Evolutionary conservation across 2,888 invertebrate genomes (phyloP), one percentile per base, ranked within the genome.

Genomic region (Tipula unca): DNA sequence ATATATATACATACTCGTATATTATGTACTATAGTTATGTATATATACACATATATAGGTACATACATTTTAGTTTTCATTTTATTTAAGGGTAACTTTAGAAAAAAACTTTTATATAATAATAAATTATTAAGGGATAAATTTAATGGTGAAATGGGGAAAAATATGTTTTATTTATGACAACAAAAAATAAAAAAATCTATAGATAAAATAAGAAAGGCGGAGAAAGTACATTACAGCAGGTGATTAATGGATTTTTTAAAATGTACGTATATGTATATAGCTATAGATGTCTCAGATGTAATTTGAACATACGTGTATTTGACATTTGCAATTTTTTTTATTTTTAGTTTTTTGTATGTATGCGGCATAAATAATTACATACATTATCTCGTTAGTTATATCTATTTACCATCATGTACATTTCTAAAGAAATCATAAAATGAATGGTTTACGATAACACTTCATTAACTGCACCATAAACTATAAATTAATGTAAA

Each of bases 201-300:
- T 13, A 69, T 25, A 69, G 69, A 69, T 69, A 83, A 83, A 83
- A 35, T 32, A 83, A 83, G 83, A 83, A 83, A 83, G 83, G 83
- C 83, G 83, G 83, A 83, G 83, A 83, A 83, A 83, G 83, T 35
- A 83, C 29, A 83, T 35, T 69, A 69, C n/a, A 32, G 83, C 83
- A 83, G 83, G 83, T 83, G 83, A 83, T 83, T 83, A 83, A 83
- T 83, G 83, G n/a, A 6, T 32, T 35, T 83, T 32, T 17, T 32
- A n/a, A 6, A 6, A 6, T 48, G 48, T 48, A 69, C n/a, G n/a
- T n/a, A n/a, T n/a, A 17, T 25, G 10, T 69, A 25, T n/a, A n/a
- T n/a, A 17, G 8, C 1, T 69, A 25, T 25, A 25, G 69, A 25
- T 69, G 69, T 14, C 25, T 69, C 69, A 25, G 25, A 69, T 25